Percentiles rank a stretch among this genome's conserved stretches.
Evolutionary conservation across 2,797 vertebrate species (phyloP).

Genomic region (Peromyscus nudipes): DNA sequence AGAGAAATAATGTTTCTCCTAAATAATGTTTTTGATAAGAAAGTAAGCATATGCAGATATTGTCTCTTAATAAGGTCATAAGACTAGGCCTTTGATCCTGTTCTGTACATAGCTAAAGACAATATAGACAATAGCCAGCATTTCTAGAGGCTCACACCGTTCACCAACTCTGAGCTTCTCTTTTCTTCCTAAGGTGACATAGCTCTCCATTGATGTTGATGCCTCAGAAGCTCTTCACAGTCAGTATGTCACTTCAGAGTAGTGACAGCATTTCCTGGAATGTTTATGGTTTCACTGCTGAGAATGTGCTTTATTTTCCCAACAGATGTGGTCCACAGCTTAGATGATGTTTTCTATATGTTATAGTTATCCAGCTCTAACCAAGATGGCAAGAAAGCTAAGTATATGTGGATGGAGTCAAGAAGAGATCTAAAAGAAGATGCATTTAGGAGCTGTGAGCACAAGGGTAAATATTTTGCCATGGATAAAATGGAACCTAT

Average conservation of each 20-base stretch:
- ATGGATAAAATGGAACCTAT: not conserved
- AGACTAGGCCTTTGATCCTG: fast-evolving
- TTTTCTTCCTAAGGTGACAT: not conserved
- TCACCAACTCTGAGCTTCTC: not conserved
- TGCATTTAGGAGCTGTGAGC: not conserved
- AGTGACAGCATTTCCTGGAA: not conserved
- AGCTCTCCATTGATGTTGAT: not conserved
- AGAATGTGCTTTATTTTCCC: constrained; percentile 2
- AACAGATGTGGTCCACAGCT: not conserved
- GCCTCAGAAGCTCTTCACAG: not conserved
- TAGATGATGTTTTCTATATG: not conserved
- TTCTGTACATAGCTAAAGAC: not conserved
- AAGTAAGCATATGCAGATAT: not conserved
- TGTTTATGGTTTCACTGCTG: not conserved
- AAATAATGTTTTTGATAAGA: not conserved
- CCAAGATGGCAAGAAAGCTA: not conserved
- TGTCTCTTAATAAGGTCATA: not conserved
- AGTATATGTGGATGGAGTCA: not conserved
- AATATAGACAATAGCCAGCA: not conserved
- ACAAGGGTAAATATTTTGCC: not conserved
- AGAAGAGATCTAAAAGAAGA: not conserved
- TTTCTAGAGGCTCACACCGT: not conserved
- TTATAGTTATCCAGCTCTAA: not conserved
- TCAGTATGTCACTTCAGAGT: not conserved
- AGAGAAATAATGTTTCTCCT: not conserved